Evolutionary conservation across 1,140 invertebrate genomes (phyloP).

Genomic region (Drosophila asahinai): DNA sequence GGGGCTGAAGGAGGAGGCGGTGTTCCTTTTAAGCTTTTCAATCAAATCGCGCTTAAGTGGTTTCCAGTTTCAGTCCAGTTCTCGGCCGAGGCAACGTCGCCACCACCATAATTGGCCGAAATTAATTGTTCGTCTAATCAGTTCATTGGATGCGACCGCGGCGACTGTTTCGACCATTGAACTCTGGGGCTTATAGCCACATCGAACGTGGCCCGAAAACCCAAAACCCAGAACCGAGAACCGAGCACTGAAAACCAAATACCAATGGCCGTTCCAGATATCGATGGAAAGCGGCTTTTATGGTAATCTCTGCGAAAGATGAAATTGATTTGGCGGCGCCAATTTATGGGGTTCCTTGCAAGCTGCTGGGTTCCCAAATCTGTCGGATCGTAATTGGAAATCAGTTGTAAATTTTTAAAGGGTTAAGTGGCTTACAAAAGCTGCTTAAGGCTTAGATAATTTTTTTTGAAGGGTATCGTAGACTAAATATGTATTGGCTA

Average conservation of each 20-base stretch:
- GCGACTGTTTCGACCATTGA: conserved; percentile 38
- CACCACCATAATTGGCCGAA: conserved; percentile 67
- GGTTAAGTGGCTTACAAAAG: conserved; percentile 8
- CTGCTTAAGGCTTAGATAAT: background rate
- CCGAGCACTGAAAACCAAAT: conserved; percentile 4
- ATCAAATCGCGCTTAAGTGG: conserved; percentile 78
- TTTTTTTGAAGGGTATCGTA: background rate
- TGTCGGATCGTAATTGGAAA: conserved; percentile 27
- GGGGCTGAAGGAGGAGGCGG: background rate
- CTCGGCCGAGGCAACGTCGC: conserved; percentile 14
- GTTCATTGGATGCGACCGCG: conserved; percentile 66
- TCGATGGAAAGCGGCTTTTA: conserved; percentile 36
- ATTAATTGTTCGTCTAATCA: conserved; percentile 82
- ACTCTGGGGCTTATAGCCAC: conserved; percentile 27
- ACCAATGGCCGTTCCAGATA: conserved; percentile 23
- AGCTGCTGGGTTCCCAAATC: conserved; percentile 14
- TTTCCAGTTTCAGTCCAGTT: conserved; percentile 57
- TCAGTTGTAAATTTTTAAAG: conserved; percentile 31
- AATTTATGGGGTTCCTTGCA: conserved; percentile 11
- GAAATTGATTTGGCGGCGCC: conserved; percentile 21
- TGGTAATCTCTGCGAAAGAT: conserved; percentile 37
- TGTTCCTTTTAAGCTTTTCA: conserved; percentile 75
- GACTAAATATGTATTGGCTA: background rate
- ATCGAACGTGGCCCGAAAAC: conserved; percentile 8
- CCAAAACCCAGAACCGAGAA: background rate